Evolutionary conservation across 2,113 vertebrate species (phyloP).

Genomic region (Phalacrocorax carbo): DNA sequence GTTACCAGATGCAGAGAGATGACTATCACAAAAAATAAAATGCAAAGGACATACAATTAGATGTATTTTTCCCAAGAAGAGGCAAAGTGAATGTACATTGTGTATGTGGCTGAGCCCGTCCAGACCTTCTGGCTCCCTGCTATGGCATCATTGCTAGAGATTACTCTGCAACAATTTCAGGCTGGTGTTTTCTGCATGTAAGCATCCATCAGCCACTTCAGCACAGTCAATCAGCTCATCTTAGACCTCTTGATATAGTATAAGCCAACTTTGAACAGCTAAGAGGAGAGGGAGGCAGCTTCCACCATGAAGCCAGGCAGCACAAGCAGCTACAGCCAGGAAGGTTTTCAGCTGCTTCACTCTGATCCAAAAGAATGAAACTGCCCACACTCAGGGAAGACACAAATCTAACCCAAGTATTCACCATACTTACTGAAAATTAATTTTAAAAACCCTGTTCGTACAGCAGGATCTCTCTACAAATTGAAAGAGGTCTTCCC

Average conservation of each 20-base stretch:
- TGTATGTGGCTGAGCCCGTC: neutral
- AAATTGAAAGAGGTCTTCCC: neutral
- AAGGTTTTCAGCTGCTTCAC: neutral
- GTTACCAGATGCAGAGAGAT: neutral
- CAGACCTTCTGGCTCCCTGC: neutral
- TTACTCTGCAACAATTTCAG: neutral
- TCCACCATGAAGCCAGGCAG: neutral
- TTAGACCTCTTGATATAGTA: neutral
- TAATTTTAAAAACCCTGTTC: neutral
- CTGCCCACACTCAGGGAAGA: neutral
- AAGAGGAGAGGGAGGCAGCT: neutral
- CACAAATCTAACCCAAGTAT: neutral
- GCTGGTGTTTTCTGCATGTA: neutral
- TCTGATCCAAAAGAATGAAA: neutral
- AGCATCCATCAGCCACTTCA: neutral
- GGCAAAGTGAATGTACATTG: rapidly evolving
- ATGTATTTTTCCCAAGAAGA: neutral
- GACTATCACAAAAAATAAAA: neutral
- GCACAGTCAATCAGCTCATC: neutral
- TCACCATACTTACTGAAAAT: neutral
- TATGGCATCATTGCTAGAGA: neutral
- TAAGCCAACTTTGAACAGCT: neutral
- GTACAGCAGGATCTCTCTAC: neutral
- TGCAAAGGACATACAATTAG: rapidly evolving
- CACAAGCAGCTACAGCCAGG: neutral